Evolutionary conservation across 2,113 vertebrate species (phyloP).

Genomic region (Ctenomys sociabilis): DNA sequence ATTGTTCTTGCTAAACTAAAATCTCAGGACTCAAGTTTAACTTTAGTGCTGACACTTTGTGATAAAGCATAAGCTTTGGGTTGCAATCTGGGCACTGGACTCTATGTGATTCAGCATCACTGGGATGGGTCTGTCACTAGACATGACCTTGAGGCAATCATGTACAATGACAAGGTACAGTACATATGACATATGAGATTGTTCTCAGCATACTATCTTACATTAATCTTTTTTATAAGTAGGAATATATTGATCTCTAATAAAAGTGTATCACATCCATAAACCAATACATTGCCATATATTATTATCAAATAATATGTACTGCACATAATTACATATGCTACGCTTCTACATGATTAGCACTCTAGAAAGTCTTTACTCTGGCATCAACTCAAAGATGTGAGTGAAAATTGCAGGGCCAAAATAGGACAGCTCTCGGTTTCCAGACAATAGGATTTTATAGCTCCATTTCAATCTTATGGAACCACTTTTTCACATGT

Average conservation of each 20-base stretch:
- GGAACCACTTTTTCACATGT: not conserved
- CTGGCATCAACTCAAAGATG: not conserved
- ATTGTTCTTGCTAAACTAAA: not conserved
- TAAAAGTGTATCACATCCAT: not conserved
- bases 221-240: not conserved
- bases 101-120: not conserved
- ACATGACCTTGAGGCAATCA: not conserved
- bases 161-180: not conserved
- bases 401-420: not conserved
- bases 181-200: not conserved
- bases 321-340: not conserved
- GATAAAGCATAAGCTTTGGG: not conserved
- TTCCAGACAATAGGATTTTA: not conserved
- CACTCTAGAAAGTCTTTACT: not conserved
- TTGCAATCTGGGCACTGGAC: not conserved
- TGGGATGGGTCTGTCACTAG: not conserved
- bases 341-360: not conserved
- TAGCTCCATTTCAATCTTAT: not conserved
- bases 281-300: not conserved
- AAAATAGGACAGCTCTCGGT: not conserved
- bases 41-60: not conserved
- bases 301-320: not conserved
- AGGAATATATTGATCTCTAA: not conserved
- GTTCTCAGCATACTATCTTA: too few species aligned
- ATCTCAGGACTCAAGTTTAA: not conserved